Conservation (phyloP, 2,888 invertebrate genomes). For the Lutraria lutraria region DNA sequence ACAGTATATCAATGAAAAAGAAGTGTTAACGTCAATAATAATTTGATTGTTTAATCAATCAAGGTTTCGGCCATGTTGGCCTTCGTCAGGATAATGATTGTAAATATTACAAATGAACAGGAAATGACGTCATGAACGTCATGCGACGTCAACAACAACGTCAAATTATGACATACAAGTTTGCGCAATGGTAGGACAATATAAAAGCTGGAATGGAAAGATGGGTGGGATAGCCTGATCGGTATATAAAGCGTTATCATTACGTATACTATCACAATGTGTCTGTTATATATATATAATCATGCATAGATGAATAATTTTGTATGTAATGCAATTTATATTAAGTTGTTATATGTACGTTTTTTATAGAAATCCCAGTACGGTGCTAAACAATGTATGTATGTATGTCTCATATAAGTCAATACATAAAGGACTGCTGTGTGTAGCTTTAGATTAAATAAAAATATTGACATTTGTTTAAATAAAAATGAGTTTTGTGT, state of each 20-base stretch:
- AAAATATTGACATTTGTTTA: slow-evolving; percentile 16
- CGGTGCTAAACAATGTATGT: slow-evolving; percentile 16
- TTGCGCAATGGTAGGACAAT: too few relatives aligned
- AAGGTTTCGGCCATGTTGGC: too few relatives aligned
- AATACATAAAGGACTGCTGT: slow-evolving; percentile 22
- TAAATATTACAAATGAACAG: too few relatives aligned
- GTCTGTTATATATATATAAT: not conserved
- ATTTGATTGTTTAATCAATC: too few relatives aligned
- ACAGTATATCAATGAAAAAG: too few relatives aligned
- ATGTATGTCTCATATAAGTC: slow-evolving; percentile 9
- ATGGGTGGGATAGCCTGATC: too few relatives aligned
- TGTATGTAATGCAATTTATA: slow-evolving; percentile 7
- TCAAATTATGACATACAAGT: too few relatives aligned
- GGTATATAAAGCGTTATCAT: not conserved
- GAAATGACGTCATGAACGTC: too few relatives aligned
- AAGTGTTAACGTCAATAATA: too few relatives aligned
- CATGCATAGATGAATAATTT: not conserved
- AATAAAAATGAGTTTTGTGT: not conserved
- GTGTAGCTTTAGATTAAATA: slow-evolving; percentile 21
- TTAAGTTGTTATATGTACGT: not conserved
- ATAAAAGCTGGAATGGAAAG: too few relatives aligned
- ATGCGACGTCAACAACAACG: too few relatives aligned
- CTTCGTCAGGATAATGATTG: too few relatives aligned
- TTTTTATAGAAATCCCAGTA: not conserved
- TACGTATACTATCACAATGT: not conserved